Percentiles rank a stretch among this genome's conserved stretches.
These are phyloP conservation scores for Trichoplax adhaerens DNA, from an alignment of 37 sponge, comb jelly and placozoan genomes.

Conservation along the genomic window DNA sequence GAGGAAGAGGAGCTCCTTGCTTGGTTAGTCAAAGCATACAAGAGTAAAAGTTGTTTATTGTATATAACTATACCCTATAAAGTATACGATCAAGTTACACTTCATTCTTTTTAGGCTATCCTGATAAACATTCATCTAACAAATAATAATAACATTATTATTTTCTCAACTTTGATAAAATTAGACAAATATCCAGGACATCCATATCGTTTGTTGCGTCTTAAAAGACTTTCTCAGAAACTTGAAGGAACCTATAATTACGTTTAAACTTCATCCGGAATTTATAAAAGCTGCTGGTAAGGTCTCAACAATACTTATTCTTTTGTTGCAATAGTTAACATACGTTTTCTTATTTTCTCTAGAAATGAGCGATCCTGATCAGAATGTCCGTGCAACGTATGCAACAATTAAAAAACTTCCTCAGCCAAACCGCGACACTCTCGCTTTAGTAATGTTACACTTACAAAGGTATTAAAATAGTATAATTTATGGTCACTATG, in stretches of 20 bases:
- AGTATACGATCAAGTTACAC: too few species aligned
- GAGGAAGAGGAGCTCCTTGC: conserved; percentile 35
- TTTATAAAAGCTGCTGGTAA: conserved; percentile 58
- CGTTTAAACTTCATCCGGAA: conserved; percentile 36
- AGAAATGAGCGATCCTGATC: conserved; percentile 45
- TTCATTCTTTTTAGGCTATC: too few species aligned
- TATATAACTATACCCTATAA: too few species aligned
- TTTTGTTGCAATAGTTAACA: too few species aligned
- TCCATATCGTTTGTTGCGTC: conserved; percentile 74
- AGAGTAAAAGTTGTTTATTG: background rate
- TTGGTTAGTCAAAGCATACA: conserved; percentile 18
- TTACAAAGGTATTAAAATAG: conserved; percentile 39
- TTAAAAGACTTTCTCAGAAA: conserved; percentile 64
- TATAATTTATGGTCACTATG: too few species aligned
- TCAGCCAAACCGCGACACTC: conserved; percentile 74
- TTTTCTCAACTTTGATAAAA: too few species aligned
- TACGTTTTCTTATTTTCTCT: background rate
- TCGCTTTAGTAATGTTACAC: conserved; percentile 78
- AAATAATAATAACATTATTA: too few species aligned
- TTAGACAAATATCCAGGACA: conserved; percentile 29
- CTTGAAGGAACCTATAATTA: conserved; percentile 70
- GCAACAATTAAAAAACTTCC: conserved; percentile 72
- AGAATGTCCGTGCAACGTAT: conserved; percentile 29
- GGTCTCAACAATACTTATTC: too few species aligned
- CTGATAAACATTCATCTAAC: too few species aligned